Evolutionary conservation across 2,888 invertebrate genomes (phyloP), one percentile per base, ranked within the genome.

Genomic region (Sisyra terminalis): DNA sequence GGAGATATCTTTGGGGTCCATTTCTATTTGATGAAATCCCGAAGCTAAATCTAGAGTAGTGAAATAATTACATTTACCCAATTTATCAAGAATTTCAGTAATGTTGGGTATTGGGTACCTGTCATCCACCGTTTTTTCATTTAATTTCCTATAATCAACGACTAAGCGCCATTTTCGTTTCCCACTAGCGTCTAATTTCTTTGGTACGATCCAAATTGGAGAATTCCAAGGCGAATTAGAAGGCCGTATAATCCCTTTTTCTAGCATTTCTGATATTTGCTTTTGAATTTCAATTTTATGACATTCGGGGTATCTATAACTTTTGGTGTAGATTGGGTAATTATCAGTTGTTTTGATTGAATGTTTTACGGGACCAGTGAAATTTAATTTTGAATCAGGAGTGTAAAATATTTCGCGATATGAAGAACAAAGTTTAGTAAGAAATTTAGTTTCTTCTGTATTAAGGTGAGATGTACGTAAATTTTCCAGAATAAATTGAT

Each of bases 121-220:
- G 29, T 50, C 50, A n/a, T 43, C 44, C 5, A 51, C 42, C 1
- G 50, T 51, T 36, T 48, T 48, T 15, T 51, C 49, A 38, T 52
- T 50, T 2, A 52, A 9, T 40, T 51, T 50, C 9, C 48, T 24
- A 16, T 47, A 51, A 31, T 52, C 51, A 9, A 51, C 42, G 1
- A 51, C 51, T 8, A 50, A 31, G 15, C 50, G 11, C 49, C 48
- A 51, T 47, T 52, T 44, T 8, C 42, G 43, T 40, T 50, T 46
- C 47, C 56, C 55, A 0, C 50, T 48, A 1, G 53, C 47, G 29
- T 58, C 58, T 3, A 48, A 10, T 47, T 59, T 58, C 43, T 60
- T 57, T 13, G 50, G 50, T n/a, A 52, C 54, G 30, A 52, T 46
- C 50, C 51, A 53, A 15, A 55, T 42, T 9, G 51, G 52, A n/a